Base-by-base conservation (phyloP, 2,113 vertebrate genomes). In the Apeltes quadracus region DNA sequence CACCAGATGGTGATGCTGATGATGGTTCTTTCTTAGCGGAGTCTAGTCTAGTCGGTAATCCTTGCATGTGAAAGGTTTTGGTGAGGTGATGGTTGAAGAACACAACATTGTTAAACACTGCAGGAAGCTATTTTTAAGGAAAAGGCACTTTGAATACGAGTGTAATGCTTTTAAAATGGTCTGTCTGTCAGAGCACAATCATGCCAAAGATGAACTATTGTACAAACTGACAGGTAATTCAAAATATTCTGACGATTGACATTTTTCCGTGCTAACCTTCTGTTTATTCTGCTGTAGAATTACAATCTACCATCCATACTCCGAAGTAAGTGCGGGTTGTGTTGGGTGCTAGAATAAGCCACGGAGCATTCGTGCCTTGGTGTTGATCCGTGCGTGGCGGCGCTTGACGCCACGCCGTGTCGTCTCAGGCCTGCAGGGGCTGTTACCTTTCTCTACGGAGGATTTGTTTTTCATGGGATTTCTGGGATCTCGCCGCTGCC, bases 401-500 rank as follows among this genome's bases (percentile, higher is more conserved):
- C 56, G 67, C 32, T 34, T 7, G 32, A 7, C 51, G 50, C 39
- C 55, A 51, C 36, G 61, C 25, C 8, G 8, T 23, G 54, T 3
- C 11, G n/a, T 51, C 63, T 50, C 46, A 14, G 22, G 38, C n/a
- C 58, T 55, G 22, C 50, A 76, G n/a, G 56, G 57, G 27, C 54
- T 61, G 53, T 66, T 72, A 32, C 46, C 27, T 61, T 78, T 78
- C 64, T 75, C 61, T 69, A 29, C 20, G 51, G 74, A 36, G 63
- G 77, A 68, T 75, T 86, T 68, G 58, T 78, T 84, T 84, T 76
- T 74, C 51, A 81, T 43, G 23, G 54, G 68, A 54, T 81, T 76
- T 67, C 65, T 79, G n/a, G 7, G 61, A 58, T 75, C 61, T 68
- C 29, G 43, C 32, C 58, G 67, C 59, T 72, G n/a, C 43, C 51